Percentiles rank a stretch among this genome's conserved stretches.
Evolutionary conservation across 2,888 invertebrate genomes (phyloP).

Genomic region (Toxonevra muliebris): DNA sequence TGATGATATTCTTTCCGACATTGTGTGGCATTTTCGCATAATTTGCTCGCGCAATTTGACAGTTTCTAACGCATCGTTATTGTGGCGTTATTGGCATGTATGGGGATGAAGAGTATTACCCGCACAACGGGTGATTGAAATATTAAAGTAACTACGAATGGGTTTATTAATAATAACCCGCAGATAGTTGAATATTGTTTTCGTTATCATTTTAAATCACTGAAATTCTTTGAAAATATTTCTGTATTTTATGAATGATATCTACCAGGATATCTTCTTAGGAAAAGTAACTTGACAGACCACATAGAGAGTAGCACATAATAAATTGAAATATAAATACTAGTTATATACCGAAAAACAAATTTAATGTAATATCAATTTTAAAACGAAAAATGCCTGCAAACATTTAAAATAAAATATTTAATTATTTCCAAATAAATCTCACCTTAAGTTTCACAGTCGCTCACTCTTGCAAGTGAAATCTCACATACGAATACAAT

Average conservation of each 20-base stretch:
- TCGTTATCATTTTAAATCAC: too few species aligned
- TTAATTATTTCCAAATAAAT: conserved; percentile 30
- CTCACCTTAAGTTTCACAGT: conserved; percentile 25
- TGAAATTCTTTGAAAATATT: neutral
- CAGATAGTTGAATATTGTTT: too few species aligned
- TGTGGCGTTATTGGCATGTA: neutral
- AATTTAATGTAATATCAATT: too few species aligned
- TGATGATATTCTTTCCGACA: conserved; percentile 21
- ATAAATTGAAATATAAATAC: too few species aligned
- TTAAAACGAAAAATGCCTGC: too few species aligned
- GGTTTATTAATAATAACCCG: conserved; percentile 23
- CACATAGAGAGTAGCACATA: too few species aligned
- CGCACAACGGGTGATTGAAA: conserved; percentile 33
- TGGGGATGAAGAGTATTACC: neutral
- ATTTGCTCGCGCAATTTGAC: conserved; percentile 17
- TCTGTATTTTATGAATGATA: neutral
- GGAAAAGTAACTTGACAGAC: too few species aligned
- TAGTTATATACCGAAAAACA: too few species aligned
- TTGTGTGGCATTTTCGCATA: conserved; percentile 14
- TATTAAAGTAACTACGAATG: conserved; percentile 40
- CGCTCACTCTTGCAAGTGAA: conserved; percentile 11
- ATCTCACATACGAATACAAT: neutral
- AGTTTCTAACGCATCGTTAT: conserved; percentile 1
- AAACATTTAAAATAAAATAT: conserved; percentile 7
- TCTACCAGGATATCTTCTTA: too few species aligned